A percentile compares a stretch with the other conserved stretches of the same genome.
Evolutionary conservation across 2,888 invertebrate genomes (phyloP).

Genomic region (Fragum fragum): DNA sequence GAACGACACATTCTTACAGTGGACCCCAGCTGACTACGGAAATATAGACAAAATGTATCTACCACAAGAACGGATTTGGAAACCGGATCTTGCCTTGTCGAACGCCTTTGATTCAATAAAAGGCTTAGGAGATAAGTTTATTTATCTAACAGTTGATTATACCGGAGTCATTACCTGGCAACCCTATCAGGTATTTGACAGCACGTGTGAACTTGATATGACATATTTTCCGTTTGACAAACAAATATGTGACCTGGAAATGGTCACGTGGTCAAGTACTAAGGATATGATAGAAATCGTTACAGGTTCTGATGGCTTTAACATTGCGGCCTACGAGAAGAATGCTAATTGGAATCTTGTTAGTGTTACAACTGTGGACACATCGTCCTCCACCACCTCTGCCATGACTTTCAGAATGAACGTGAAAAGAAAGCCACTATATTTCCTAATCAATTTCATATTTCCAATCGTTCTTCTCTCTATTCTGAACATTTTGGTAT

Average conservation of each 20-base stretch:
- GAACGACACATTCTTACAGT: conserved; percentile 63
- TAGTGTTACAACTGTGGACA: conserved; percentile 40
- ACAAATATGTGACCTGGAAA: conserved; percentile 60
- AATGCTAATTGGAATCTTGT: conserved; percentile 69
- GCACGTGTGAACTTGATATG: conserved; percentile 63
- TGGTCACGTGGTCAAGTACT: conserved; percentile 66
- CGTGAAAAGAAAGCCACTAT: conserved; percentile 59
- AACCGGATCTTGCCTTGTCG: conserved; percentile 68
- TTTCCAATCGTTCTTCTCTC: conserved; percentile 59
- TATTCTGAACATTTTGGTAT: conserved; percentile 54
- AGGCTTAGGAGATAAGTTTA: conserved; percentile 62
- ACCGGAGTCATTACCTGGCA: conserved; percentile 55
- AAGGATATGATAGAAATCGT: conserved; percentile 50
- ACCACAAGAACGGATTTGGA: conserved; percentile 63
- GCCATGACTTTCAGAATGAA: conserved; percentile 51
- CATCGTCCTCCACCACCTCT: conserved; percentile 52
- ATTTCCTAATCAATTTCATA: conserved; percentile 60
- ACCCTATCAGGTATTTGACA: conserved; percentile 65
- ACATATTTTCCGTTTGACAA: conserved; percentile 64
- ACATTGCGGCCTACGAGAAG: conserved; percentile 43
- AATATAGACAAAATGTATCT: conserved; percentile 53
- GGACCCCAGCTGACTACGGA: conserved; percentile 56
- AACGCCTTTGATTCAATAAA: conserved; percentile 61
- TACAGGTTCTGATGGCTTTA: conserved; percentile 49
- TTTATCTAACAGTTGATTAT: conserved; percentile 45